Base-by-base conservation (phyloP, 2,888 invertebrate genomes). In the Melanchra persicariae region DNA sequence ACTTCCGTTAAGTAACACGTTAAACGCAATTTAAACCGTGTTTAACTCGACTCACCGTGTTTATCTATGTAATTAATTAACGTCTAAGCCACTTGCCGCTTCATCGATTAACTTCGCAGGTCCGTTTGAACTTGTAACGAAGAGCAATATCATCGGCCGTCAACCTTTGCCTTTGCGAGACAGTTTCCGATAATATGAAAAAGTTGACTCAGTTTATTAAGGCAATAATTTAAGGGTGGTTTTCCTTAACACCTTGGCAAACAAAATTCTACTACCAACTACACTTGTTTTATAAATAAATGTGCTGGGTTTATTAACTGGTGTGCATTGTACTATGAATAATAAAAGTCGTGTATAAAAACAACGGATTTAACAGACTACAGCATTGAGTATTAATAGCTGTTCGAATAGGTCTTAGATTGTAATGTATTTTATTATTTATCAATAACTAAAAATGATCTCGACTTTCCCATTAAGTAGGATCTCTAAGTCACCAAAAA, bases 21-120 rank as follows among this genome's bases (percentile, higher is more conserved):
- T 70, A 76, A 79, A 83, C 75, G 77, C 74, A 79, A 83, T 82
- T 80, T 77, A 73, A 83, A 66, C 57, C 45, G 58, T 68, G 70
- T 74, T 77, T 69, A 79, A 78, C 65, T 81, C 71, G 40, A 74
- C 67, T 78, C 76, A 72, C 69, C 70, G 60, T 81, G 67, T 81
- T 79, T 83, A 73, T 77, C 59, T 75, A 74, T 70, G 62, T 74
- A 76, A 82, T 79, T 84, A 80, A 81, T 81, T 77, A 79, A 75
- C 59, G 59, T 63, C 47, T 59, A 63, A 60, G 69, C 74, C 64
- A 79, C 55, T 77, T 68, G 69, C 58, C 60, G 49, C 43, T 68
- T 65, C 62, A 64, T 83, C 69, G 69, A 81, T 75, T 77, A 71
- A 70, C 55, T 55, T 58, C 40, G 34, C 30, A 57, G 55, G 62